Conservation (phyloP, 2,888 invertebrate species). For the Pinctada fucata region DNA sequence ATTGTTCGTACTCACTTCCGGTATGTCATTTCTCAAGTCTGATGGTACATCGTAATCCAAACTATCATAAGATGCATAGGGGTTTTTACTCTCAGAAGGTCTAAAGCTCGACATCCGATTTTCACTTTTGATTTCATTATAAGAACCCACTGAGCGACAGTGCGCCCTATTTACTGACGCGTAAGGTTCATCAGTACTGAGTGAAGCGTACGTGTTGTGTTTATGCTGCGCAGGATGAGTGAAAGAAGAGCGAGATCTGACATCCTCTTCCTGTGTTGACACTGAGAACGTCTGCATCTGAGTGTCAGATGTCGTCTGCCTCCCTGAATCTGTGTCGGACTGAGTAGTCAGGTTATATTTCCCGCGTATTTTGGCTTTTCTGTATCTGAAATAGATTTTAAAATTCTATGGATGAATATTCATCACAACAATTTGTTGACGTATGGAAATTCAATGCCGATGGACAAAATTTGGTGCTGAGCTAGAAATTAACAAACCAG, state of each 20-base stretch:
- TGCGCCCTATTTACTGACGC: conserved; percentile 22
- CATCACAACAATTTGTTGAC: neutral
- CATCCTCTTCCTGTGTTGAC: neutral
- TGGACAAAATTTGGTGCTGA: neutral
- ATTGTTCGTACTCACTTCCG: neutral
- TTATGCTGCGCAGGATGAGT: conserved; percentile 21
- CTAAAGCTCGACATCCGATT: conserved; percentile 29
- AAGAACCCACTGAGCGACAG: neutral
- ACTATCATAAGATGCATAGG: conserved; percentile 43
- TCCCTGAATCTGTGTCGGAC: conserved; percentile 33
- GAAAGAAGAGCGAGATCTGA: neutral
- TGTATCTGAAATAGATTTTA: conserved; percentile 21
- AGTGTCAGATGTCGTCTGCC: conserved; percentile 28
- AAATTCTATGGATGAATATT: neutral
- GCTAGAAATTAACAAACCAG: neutral
- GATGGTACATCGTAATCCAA: conserved; percentile 35
- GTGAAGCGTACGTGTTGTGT: conserved; percentile 20
- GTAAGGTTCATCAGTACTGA: conserved; percentile 28
- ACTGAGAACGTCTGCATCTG: conserved; percentile 36
- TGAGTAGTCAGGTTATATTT: conserved; percentile 30
- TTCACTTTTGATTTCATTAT: neutral
- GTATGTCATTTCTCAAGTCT: neutral
- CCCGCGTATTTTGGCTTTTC: conserved; percentile 20
- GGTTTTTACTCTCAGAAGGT: conserved; percentile 26
- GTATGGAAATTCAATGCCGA: no score